A percentile compares a stretch with the other conserved stretches of the same genome.
Conservation (phyloP, 2,113 vertebrate genomes). For the Mastomys natalensis region DNA sequence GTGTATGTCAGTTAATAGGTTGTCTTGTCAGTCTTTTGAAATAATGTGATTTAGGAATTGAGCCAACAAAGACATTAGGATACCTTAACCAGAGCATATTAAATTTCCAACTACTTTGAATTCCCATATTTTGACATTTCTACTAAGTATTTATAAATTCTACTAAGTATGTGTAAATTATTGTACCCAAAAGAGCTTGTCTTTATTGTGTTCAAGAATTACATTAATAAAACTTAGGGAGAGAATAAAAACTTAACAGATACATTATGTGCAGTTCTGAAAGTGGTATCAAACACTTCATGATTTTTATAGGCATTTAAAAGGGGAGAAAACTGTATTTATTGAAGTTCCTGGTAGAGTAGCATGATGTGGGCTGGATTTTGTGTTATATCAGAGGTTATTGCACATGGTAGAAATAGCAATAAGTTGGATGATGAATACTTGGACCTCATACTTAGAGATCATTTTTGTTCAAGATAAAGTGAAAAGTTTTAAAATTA, state of each 20-base stretch:
- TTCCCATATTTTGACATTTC: constrained; percentile 49
- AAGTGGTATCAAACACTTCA: neutral
- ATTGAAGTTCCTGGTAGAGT: constrained; percentile 27
- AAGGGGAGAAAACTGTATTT: neutral
- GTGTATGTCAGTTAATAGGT: neutral
- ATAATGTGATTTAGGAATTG: constrained; percentile 44
- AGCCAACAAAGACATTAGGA: constrained; percentile 37
- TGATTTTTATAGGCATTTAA: constrained; percentile 23
- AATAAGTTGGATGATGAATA: neutral
- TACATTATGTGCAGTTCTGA: constrained; percentile 20
- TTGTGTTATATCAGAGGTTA: constrained; percentile 19
- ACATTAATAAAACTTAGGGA: constrained; percentile 35
- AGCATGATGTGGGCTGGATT: constrained; percentile 1
- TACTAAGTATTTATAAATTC: constrained; percentile 30
- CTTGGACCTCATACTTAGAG: constrained; percentile 54
- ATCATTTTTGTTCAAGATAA: constrained; percentile 67
- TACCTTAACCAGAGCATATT: constrained; percentile 33
- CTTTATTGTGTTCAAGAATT: constrained; percentile 39
- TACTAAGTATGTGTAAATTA: neutral
- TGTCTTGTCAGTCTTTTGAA: constrained; percentile 55
- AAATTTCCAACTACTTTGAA: constrained; percentile 53
- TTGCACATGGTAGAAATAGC: neutral
- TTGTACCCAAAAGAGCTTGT: neutral
- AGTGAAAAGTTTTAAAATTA: constrained; percentile 50
- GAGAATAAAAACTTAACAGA: constrained; percentile 23